These are phyloP conservation scores for Pinna nobilis DNA, from an alignment of 1,140 invertebrate species.

Conservation along the genomic window DNA sequence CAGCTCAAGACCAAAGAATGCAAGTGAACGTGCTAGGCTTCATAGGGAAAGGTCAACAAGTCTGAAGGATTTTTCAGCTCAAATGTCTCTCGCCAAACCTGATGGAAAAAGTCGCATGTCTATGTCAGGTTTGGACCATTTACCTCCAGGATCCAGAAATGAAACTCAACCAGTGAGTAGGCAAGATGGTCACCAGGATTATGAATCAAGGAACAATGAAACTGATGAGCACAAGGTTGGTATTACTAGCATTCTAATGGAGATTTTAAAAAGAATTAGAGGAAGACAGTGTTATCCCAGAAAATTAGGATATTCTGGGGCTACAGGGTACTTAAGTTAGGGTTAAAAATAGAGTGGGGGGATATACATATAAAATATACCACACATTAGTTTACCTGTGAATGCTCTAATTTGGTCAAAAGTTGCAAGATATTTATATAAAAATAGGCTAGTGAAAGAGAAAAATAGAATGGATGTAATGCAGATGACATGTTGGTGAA, in stretches of 20 bases:
- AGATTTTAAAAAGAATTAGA: no score
- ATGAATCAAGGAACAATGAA: conserved; percentile 63
- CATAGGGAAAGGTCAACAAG: conserved; percentile 61
- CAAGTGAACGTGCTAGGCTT: conserved; percentile 45
- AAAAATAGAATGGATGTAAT: no score
- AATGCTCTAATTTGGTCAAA: no score
- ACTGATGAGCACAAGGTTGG: conserved; percentile 73
- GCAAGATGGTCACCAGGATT: conserved; percentile 30
- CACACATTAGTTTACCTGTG: no score
- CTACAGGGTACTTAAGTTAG: neutral
- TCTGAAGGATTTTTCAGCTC: conserved; percentile 63
- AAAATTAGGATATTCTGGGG: neutral
- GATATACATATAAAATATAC: neutral
- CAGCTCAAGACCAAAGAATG: conserved; percentile 36
- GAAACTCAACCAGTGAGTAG: conserved; percentile 11
- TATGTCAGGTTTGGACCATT: conserved; percentile 37
- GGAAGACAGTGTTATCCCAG: neutral
- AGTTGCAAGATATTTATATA: no score
- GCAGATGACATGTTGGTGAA: no score
- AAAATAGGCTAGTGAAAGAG: no score
- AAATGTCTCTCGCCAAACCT: conserved; percentile 51
- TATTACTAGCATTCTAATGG: no score
- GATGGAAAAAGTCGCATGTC: conserved; percentile 22
- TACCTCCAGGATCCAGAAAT: conserved; percentile 7
- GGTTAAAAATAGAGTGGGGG: neutral